These are phyloP conservation scores for Aldabrachelys gigantea DNA, from an alignment of 2,113 vertebrate genomes.

Conservation along the genomic window DNA sequence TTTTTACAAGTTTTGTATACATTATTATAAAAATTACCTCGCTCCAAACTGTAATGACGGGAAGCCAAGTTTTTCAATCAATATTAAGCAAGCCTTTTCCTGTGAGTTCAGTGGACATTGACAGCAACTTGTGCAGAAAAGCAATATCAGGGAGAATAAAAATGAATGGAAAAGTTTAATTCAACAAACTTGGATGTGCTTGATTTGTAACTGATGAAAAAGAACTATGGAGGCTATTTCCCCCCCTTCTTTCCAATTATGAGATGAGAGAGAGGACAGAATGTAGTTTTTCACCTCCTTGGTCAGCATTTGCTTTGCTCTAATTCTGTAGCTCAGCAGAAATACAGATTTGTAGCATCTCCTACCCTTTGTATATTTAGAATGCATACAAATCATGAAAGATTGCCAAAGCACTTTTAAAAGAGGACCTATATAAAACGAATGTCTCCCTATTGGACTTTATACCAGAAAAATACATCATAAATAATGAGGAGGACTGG, in stretches of 20 bases:
- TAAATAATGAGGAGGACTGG: not conserved
- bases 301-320: not conserved
- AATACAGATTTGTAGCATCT: not conserved
- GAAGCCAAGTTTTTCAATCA: conserved; percentile 20
- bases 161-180: conserved; percentile 19
- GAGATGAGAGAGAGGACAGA: not conserved
- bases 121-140: conserved; percentile 5
- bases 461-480: not conserved
- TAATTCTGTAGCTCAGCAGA: not conserved
- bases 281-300: not conserved
- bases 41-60: not conserved
- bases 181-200: not conserved
- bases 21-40: not conserved
- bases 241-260: not conserved
- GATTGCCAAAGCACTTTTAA: not conserved
- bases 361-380: not conserved
- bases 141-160: conserved; percentile 20
- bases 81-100: conserved; percentile 23
- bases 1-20: not conserved
- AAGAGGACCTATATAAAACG: not conserved
- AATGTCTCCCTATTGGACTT: not conserved
- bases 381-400: not conserved
- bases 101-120: conserved; percentile 12
- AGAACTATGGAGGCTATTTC: not conserved
- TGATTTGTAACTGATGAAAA: not conserved